A percentile compares a stretch with the other conserved stretches of the same genome.
Conservation (phyloP, 2,888 invertebrate genomes). For the Ornithoptera alexandrae region DNA sequence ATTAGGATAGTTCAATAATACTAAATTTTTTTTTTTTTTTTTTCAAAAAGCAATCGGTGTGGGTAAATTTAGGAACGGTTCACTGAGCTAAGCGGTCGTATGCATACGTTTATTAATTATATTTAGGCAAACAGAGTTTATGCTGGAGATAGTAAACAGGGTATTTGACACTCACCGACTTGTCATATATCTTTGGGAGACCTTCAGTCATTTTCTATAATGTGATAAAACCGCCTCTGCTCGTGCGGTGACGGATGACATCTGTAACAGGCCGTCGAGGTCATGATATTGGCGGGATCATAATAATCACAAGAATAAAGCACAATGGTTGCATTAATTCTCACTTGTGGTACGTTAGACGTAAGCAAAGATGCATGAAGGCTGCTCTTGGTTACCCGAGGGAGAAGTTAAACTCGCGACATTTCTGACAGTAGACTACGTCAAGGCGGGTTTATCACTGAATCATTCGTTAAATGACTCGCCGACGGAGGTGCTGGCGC, state of each 20-base stretch:
- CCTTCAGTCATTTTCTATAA: conserved; percentile 79
- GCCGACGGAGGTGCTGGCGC: conserved; percentile 33
- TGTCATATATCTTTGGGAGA: conserved; percentile 63
- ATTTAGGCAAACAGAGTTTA: neutral
- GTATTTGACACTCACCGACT: conserved; percentile 64
- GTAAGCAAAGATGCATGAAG: conserved; percentile 71
- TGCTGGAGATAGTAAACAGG: neutral
- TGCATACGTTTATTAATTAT: neutral
- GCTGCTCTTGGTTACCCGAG: conserved; percentile 52
- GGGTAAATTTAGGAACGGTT: conserved; percentile 1
- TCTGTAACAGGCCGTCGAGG: conserved; percentile 73
- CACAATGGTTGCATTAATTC: conserved; percentile 34
- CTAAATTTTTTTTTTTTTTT: conserved; percentile 9
- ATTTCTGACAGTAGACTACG: conserved; percentile 61
- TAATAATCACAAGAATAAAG: conserved; percentile 30
- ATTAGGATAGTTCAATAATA: neutral
- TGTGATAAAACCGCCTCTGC: conserved; percentile 76
- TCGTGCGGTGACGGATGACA: conserved; percentile 75
- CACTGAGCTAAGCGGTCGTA: neutral
- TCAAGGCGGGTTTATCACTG: conserved; percentile 69
- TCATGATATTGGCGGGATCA: conserved; percentile 54
- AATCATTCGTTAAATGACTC: conserved; percentile 46
- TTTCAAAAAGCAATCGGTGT: neutral
- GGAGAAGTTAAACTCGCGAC: conserved; percentile 60
- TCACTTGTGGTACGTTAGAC: conserved; percentile 68